Conservation (phyloP, 1,140 invertebrate genomes). For the Euura lappo region DNA sequence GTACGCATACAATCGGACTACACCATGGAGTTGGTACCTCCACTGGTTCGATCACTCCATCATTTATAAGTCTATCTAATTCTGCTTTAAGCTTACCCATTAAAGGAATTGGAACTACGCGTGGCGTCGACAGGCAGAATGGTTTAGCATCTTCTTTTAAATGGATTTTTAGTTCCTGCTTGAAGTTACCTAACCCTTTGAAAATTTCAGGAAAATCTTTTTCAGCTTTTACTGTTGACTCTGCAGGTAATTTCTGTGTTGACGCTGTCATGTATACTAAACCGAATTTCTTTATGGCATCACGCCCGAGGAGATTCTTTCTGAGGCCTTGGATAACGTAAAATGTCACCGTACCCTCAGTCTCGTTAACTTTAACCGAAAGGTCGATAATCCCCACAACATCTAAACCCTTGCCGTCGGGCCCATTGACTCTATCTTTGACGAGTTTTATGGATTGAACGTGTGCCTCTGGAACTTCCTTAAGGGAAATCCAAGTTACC, state of each 20-base stretch:
- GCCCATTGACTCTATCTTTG: slow-evolving; percentile 14
- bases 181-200: slow-evolving; percentile 17
- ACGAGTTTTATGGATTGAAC: slow-evolving; percentile 10
- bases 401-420: slow-evolving; percentile 20
- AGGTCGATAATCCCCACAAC: slow-evolving; percentile 11
- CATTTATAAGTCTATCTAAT: slow-evolving; percentile 13
- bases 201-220: slow-evolving; percentile 26
- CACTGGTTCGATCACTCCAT: slow-evolving; percentile 12
- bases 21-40: slow-evolving; percentile 13
- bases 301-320: slow-evolving; percentile 20
- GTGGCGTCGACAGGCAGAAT: slow-evolving; percentile 16
- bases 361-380: background rate
- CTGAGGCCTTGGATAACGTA: slow-evolving; percentile 24
- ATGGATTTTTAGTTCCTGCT: slow-evolving; percentile 10
- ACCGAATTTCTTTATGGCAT: slow-evolving; percentile 24
- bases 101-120: slow-evolving; percentile 23
- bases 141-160: slow-evolving; percentile 24
- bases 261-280: slow-evolving; percentile 35
- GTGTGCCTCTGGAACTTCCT: slow-evolving; percentile 14
- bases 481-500: slow-evolving; percentile 22
- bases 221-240: slow-evolving; percentile 27
- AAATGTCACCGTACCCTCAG: slow-evolving; percentile 4
- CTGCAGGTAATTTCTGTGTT: slow-evolving; percentile 14
- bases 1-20: slow-evolving; percentile 18
- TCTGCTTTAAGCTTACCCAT: slow-evolving; percentile 17